A percentile compares a stretch with the other conserved stretches of the same genome.
These are phyloP conservation scores for Parthenolecanium corni DNA, from an alignment of 2,888 invertebrate species.

Conservation along the genomic window DNA sequence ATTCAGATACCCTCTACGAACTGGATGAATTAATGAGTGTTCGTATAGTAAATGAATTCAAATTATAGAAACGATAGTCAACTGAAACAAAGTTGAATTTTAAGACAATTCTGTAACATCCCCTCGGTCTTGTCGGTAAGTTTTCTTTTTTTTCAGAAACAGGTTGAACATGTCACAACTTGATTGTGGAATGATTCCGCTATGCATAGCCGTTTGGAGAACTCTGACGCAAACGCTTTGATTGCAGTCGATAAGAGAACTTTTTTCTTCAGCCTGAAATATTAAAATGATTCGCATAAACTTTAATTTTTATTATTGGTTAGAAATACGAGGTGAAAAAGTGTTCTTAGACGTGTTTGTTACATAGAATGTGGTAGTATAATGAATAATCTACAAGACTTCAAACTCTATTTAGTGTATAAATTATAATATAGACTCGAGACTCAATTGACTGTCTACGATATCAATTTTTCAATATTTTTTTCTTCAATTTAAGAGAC, in stretches of 20 bases:
- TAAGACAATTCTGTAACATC: not conserved
- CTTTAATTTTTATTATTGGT: no score
- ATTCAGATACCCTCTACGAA: no score
- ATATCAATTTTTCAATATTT: no score
- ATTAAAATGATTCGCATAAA: not conserved
- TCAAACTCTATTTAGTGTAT: no score
- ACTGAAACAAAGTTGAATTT: not conserved
- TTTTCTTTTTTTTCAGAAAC: constrained; percentile 10
- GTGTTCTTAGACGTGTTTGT: no score
- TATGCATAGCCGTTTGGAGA: constrained; percentile 44
- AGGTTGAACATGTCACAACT: constrained; percentile 13
- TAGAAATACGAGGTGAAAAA: no score
- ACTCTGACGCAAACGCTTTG: constrained; percentile 43
- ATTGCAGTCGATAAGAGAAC: constrained; percentile 5
- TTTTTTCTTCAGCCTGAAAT: constrained; percentile 23
- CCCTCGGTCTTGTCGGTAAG: not conserved
- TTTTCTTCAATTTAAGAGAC: no score
- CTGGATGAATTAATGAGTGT: not conserved
- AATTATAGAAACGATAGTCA: not conserved
- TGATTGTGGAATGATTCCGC: constrained; percentile 42
- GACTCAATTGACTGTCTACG: no score
- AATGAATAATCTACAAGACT: no score
- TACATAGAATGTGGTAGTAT: no score
- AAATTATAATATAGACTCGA: no score
- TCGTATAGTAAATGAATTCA: not conserved